phyloP scores from a whole-genome alignment of 2,113 vertebrate genomes.

The Rostratula benghalensis region DNA sequence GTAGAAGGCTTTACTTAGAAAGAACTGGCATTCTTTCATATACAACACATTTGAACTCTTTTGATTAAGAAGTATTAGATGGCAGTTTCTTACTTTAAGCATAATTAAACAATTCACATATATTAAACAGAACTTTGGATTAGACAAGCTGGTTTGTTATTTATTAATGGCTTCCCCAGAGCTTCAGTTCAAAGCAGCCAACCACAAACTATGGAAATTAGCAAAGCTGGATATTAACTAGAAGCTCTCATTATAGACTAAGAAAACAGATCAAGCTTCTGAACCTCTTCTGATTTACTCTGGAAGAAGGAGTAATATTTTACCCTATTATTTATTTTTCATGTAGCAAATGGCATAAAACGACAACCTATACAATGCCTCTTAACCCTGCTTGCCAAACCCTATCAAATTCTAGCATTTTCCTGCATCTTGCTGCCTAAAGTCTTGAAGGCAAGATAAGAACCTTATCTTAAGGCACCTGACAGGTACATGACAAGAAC shows the following conservation, averaged over 20 bases:
- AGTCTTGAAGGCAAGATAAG: neutral
- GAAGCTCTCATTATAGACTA: neutral
- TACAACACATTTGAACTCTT: neutral
- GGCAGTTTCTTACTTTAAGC: neutral
- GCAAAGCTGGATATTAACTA: neutral
- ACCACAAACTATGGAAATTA: neutral
- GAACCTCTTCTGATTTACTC: neutral
- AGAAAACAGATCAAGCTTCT: neutral
- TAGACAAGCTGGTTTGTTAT: neutral
- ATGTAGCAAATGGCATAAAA: neutral
- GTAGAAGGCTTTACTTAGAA: neutral
- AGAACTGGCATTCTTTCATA: neutral
- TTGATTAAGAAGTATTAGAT: neutral
- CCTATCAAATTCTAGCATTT: neutral
- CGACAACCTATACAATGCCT: neutral
- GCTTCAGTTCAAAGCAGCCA: neutral
- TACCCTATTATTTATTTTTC: neutral
- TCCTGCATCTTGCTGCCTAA: neutral
- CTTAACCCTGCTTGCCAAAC: neutral
- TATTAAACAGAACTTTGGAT: neutral
- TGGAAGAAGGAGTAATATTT: neutral
- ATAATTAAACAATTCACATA: constrained; percentile 13
- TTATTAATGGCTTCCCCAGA: neutral
- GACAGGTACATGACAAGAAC: neutral
- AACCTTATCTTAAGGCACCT: neutral